Evolutionary conservation across 1,140 invertebrate species (phyloP).

Genomic region (Arion vulgaris): DNA sequence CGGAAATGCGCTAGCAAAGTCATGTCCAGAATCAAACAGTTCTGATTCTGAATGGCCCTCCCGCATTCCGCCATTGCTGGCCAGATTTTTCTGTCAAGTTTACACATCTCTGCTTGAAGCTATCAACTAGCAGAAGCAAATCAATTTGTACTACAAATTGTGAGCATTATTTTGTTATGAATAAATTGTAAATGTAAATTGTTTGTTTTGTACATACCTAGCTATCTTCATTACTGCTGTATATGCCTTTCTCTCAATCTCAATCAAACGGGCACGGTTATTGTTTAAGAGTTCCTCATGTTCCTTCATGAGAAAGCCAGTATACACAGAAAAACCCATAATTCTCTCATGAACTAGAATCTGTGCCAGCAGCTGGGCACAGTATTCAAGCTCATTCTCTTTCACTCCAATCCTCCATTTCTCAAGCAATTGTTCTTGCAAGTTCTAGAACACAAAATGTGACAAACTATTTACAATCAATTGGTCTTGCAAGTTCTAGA

Average conservation of each 20-base stretch:
- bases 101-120: background rate
- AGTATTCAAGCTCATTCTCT: constrained; percentile 17
- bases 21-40: too few species aligned
- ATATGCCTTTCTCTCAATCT: constrained; percentile 29
- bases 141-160: background rate
- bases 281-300: constrained; percentile 23
- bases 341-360: constrained; percentile 35
- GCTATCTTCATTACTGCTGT: constrained; percentile 11
- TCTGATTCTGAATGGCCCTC: too few species aligned
- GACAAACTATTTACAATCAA: too few species aligned
- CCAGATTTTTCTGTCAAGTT: too few species aligned
- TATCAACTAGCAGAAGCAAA: background rate
- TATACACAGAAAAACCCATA: constrained; percentile 36
- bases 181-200: background rate
- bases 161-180: too few species aligned
- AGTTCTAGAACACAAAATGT: background rate
- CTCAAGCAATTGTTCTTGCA: background rate
- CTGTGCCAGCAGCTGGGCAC: constrained; percentile 21
- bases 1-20: too few species aligned
- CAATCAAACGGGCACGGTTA: background rate
- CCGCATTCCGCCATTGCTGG: too few species aligned
- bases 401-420: constrained; percentile 21
- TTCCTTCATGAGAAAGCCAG: constrained; percentile 31
- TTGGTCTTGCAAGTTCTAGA: background rate
- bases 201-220: constrained; percentile 8